Evolutionary conservation across 2,797 vertebrate genomes (phyloP).

Genomic region (Agapornis canus): DNA sequence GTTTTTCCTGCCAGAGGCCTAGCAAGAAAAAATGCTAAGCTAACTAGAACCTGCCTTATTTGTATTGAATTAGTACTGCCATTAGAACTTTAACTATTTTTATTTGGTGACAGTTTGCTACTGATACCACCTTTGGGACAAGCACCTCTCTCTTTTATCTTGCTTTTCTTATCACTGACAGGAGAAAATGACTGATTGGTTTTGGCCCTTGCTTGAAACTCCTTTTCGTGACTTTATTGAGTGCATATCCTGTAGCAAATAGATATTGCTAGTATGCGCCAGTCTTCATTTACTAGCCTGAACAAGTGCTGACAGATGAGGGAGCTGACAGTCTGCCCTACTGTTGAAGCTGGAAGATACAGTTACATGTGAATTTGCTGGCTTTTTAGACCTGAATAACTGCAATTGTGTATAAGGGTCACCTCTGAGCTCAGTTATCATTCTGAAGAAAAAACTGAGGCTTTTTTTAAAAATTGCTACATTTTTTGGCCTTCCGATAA

Average conservation of each 20-base stretch:
- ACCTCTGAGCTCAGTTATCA: conserved; percentile 69
- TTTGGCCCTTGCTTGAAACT: conserved; percentile 83
- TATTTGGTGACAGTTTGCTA: conserved; percentile 67
- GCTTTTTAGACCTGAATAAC: conserved; percentile 62
- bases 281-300: conserved; percentile 85
- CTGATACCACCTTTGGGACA: conserved; percentile 81
- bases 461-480: background rate
- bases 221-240: conserved; percentile 76
- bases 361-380: conserved; percentile 80
- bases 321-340: conserved; percentile 82
- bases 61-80: conserved; percentile 55
- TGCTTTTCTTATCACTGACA: conserved; percentile 85
- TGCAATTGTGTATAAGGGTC: conserved; percentile 46
- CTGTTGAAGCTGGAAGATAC: conserved; percentile 80
- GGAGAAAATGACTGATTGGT: conserved; percentile 87
- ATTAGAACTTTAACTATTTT: conserved; percentile 60
- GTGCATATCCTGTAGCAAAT: conserved; percentile 82
- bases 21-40: conserved; percentile 21
- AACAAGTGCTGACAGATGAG: conserved; percentile 90
- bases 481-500: conserved; percentile 34
- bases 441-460: conserved; percentile 45
- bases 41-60: conserved; percentile 30
- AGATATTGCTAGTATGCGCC: conserved; percentile 84
- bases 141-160: conserved; percentile 81
- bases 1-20: background rate